Evolutionary conservation across 2,888 invertebrate genomes (phyloP).

Genomic region (Leptogaster cylindrica): DNA sequence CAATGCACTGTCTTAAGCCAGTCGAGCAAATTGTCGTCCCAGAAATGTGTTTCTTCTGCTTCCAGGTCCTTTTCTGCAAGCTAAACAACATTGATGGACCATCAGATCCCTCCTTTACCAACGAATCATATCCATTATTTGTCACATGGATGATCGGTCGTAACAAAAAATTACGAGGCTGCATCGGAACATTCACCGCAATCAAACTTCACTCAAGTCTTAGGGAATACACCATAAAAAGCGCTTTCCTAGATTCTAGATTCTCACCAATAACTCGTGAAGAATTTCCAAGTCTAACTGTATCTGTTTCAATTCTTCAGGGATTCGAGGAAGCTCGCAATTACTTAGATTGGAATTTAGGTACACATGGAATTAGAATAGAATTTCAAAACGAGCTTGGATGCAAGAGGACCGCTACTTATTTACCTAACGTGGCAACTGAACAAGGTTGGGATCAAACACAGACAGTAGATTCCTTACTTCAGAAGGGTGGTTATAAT

Average conservation of each 20-base stretch:
- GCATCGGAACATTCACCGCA: conserved; percentile 98
- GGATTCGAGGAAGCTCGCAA: conserved; percentile 95
- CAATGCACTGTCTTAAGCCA: conserved; percentile 51
- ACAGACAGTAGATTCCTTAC: conserved; percentile 96
- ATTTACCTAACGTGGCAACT: conserved; percentile 95
- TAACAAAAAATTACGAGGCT: conserved; percentile 93
- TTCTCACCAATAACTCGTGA: conserved; percentile 94
- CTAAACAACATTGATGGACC: conserved; percentile 92
- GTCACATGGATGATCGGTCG: conserved; percentile 99
- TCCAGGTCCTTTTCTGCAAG: conserved; percentile 96
- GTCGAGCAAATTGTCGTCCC: conserved; percentile 74
- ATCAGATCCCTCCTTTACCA: conserved; percentile 88
- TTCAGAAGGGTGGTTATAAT: conserved; percentile 97
- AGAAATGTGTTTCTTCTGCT: conserved; percentile 99
- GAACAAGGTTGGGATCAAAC: conserved; percentile 99
- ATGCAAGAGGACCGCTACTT: conserved; percentile 94
- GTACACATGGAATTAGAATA: conserved; percentile 96
- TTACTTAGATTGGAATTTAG: conserved; percentile 97
- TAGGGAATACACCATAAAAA: conserved; percentile 95
- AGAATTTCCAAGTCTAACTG: conserved; percentile 90
- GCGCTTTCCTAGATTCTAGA: conserved; percentile 96
- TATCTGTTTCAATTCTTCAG: conserved; percentile 92
- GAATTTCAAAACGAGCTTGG: conserved; percentile 95
- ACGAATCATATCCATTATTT: conserved; percentile 95
- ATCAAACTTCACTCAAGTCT: conserved; percentile 94